Conservation (phyloP, 2,113 vertebrate genomes). For the Equus przewalskii region DNA sequence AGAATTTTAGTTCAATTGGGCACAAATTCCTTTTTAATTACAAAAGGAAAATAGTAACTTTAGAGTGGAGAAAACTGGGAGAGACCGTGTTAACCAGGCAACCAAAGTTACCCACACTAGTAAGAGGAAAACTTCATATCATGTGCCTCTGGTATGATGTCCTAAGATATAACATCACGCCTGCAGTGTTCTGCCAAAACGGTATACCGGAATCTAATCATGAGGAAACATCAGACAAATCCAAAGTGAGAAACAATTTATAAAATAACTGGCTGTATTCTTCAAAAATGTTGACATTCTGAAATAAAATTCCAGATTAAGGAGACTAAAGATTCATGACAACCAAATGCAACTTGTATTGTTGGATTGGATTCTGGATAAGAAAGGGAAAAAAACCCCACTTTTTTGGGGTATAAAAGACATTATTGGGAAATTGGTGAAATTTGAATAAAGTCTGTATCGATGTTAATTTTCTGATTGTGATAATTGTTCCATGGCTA, state of each 20-base stretch:
- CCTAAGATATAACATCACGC: neutral
- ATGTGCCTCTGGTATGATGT: neutral
- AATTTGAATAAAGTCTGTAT: neutral
- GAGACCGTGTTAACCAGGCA: neutral
- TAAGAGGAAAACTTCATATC: neutral
- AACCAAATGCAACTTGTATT: neutral
- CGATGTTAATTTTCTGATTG: neutral
- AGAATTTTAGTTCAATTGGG: neutral
- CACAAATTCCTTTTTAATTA: neutral
- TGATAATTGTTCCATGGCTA: neutral
- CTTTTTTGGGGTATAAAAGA: neutral
- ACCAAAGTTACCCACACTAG: neutral
- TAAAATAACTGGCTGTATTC: too few relatives aligned
- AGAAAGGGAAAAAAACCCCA: neutral
- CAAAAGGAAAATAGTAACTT: slow-evolving; percentile 6
- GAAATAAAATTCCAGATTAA: neutral
- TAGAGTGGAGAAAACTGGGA: neutral
- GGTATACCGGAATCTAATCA: neutral
- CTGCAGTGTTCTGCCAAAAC: neutral
- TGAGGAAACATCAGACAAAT: neutral
- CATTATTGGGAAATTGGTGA: neutral
- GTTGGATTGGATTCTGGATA: neutral
- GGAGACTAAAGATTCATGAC: neutral
- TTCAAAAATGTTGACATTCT: too few relatives aligned
- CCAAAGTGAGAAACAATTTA: neutral